These are phyloP conservation scores for Dynastes maya DNA, from an alignment of 2,888 invertebrate species.

Conservation along the genomic window DNA sequence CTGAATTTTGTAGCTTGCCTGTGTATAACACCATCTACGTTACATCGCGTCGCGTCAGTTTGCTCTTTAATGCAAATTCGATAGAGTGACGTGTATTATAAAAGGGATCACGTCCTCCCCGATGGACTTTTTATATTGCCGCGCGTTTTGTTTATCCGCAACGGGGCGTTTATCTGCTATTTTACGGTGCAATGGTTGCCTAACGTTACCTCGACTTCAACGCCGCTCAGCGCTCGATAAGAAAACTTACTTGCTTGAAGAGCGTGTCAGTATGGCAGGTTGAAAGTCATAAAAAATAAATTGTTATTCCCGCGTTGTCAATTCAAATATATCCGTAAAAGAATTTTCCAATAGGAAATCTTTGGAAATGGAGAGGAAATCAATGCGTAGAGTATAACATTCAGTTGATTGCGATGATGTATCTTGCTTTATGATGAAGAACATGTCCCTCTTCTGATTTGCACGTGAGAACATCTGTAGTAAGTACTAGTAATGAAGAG, in stretches of 20 bases:
- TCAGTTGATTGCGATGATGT: too few species aligned
- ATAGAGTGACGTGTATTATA: constrained; percentile 21
- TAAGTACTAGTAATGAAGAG: too few species aligned
- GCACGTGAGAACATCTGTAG: too few species aligned
- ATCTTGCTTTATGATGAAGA: too few species aligned
- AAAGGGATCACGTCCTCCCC: background rate
- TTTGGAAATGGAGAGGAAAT: too few species aligned
- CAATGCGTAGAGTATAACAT: too few species aligned
- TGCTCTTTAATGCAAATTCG: constrained; percentile 19
- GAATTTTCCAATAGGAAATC: background rate
- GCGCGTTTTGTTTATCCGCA: constrained; percentile 23
- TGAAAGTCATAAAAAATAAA: constrained; percentile 23
- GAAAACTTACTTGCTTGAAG: constrained; percentile 1
- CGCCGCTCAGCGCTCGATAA: constrained; percentile 1
- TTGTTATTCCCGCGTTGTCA: constrained; percentile 3
- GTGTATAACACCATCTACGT: background rate
- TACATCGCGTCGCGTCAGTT: background rate
- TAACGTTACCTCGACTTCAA: background rate
- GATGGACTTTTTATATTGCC: constrained; percentile 8
- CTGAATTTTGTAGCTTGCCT: too few species aligned
- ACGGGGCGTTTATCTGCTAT: constrained; percentile 9
- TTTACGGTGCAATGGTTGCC: constrained; percentile 14
- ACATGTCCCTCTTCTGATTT: too few species aligned
- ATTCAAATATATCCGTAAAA: background rate
- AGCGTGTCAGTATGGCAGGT: background rate